Conservation (phyloP, 2,797 vertebrate species). For the Geotrypetes seraphini region DNA sequence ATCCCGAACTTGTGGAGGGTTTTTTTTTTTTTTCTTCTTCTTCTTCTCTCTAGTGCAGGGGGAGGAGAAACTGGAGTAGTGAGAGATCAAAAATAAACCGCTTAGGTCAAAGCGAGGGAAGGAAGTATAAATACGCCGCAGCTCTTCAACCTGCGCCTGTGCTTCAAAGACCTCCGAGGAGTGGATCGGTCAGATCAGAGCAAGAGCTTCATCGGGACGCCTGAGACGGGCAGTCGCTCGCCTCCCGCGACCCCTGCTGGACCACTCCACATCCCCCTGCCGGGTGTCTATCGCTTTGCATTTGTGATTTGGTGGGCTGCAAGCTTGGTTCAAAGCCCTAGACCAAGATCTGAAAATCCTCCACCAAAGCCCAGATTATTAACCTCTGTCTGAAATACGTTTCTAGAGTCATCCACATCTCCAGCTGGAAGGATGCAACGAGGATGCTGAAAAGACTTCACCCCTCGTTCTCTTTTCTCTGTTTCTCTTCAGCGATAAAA, state of each 20-base stretch:
- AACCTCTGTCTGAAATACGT: too few relatives aligned
- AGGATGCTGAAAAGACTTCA: too few relatives aligned
- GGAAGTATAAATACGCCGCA: constrained; percentile 86
- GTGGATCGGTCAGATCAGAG: not conserved
- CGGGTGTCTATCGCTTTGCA: too few relatives aligned
- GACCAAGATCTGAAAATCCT: too few relatives aligned
- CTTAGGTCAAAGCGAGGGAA: constrained; percentile 73
- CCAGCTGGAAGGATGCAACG: too few relatives aligned
- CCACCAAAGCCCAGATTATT: too few relatives aligned
- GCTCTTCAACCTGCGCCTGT: constrained; percentile 46
- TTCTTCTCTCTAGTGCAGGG: constrained; percentile 63
- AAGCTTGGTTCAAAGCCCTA: too few relatives aligned
- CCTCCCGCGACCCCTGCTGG: too few relatives aligned
- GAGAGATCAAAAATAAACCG: constrained; percentile 86
- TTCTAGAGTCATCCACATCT: too few relatives aligned
- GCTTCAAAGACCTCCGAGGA: constrained; percentile 21
- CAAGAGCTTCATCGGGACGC: too few relatives aligned
- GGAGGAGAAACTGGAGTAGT: constrained; percentile 78
- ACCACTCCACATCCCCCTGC: not conserved
- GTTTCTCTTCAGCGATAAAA: too few relatives aligned
- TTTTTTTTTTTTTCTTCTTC: constrained; percentile 8
- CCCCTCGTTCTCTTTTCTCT: not conserved
- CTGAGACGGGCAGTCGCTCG: not conserved
- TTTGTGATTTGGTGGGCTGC: not conserved
- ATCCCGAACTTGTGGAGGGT: constrained; percentile 47